A percentile compares a stretch with the other conserved stretches of the same genome.
Evolutionary conservation across 2,888 invertebrate genomes (phyloP).

Genomic region (Sarcophaga caerulescens): DNA sequence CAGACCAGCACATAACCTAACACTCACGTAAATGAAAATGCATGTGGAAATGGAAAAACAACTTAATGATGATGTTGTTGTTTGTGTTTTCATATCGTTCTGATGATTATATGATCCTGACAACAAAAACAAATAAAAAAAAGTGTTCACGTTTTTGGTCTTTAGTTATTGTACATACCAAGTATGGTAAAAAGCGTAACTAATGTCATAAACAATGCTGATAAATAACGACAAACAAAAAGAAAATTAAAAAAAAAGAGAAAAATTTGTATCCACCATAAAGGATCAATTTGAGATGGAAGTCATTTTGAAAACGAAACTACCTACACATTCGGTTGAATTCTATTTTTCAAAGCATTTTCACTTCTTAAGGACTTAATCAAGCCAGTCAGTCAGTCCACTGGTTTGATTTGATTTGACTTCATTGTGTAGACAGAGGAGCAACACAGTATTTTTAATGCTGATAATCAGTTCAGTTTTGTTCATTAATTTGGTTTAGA

Average conservation of each 20-base stretch:
- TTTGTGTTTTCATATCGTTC: neutral
- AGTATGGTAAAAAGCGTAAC: conserved; percentile 64
- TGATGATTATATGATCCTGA: conserved; percentile 57
- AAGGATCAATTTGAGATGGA: conserved; percentile 64
- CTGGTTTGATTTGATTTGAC: too few species aligned
- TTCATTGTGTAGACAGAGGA: neutral
- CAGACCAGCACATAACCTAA: conserved; percentile 33
- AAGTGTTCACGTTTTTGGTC: neutral
- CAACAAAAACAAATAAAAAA: conserved; percentile 4
- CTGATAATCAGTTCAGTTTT: too few species aligned
- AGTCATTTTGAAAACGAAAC: conserved; percentile 23
- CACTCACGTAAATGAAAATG: neutral
- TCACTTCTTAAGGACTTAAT: neutral
- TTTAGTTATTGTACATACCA: conserved; percentile 41
- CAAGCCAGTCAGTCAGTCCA: neutral
- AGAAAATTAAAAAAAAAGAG: conserved; percentile 10
- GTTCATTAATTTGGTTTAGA: neutral
- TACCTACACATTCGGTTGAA: neutral
- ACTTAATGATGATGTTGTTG: conserved; percentile 38
- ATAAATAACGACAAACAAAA: conserved; percentile 47
- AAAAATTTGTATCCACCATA: conserved; percentile 50
- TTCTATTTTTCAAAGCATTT: too few species aligned
- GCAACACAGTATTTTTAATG: neutral
- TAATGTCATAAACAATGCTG: conserved; percentile 60
- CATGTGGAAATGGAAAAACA: conserved; percentile 4